Base-by-base conservation (phyloP, 2,888 invertebrate genomes). In the Trachelus tabidus region DNA sequence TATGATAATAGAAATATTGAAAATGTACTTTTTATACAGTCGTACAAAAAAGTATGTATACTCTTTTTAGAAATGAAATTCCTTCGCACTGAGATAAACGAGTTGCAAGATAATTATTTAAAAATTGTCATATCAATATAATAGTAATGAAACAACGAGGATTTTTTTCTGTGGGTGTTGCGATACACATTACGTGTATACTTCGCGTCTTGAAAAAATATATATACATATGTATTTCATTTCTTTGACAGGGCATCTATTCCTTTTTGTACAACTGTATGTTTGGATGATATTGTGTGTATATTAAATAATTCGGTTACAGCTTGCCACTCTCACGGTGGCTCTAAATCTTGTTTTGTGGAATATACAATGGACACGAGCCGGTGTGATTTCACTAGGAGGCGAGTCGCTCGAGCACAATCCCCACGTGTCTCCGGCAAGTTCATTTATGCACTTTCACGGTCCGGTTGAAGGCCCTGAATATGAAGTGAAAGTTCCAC, bases 381-480 rank as follows among this genome's bases (percentile, higher is more conserved):
- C 82, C 1, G 82, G 83, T 23, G 77, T 83, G 12, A 77, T 81
- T 73, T 74, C 82, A 9, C 40, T 77, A 35, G 80, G 76, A 11
- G 75, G n/a, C 12, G 81, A 78, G 35, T 74, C 77, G 12, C 77
- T 78, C 31, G 73, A 74, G 35, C 80, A 80, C n/a, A 82, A 81
- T 34, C 84, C 85, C 68, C 87, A 86, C 77, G 79, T 82, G 34
- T 85, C 88, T n/a, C 76, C 86, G 35, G 90, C 90, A 23, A 90
- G 81, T 77, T 91, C 91, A 30, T 91, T 85, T 81, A 88, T 90
- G 88, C 88, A 90, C 76, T 91, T 91, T 79, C 89, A 90, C 76
- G 91, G 91, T 11, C 91, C 91, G 35, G 90, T 91, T 33, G 90
- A 89, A 81, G 90, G 90, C 4, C 90, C 90, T 12, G 90, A 85